These are phyloP conservation scores for Sitobion miscanthi DNA, from an alignment of 1,140 invertebrate species.

Conservation along the genomic window DNA sequence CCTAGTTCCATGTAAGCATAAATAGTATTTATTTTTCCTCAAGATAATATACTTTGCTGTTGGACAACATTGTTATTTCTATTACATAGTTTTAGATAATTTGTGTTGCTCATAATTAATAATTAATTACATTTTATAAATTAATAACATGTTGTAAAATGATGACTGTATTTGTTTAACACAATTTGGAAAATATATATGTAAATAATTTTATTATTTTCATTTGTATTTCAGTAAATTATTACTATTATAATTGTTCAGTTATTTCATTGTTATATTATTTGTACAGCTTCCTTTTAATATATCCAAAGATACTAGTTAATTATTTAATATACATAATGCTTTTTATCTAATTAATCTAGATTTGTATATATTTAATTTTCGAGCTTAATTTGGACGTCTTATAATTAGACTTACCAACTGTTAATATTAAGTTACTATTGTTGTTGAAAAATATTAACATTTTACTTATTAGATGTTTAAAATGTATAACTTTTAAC, in stretches of 20 bases:
- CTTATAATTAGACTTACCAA: not conserved
- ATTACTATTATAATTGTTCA: not conserved
- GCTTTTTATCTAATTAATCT: not conserved
- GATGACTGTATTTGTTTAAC: not conserved
- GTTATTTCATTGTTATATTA: not conserved
- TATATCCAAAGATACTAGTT: not conserved
- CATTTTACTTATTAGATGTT: not conserved
- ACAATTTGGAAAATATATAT: not conserved
- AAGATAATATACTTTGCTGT: not conserved
- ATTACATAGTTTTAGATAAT: not conserved
- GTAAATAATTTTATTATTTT: constrained; percentile 35
- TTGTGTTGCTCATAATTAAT: not conserved
- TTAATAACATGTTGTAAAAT: not conserved
- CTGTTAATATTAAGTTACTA: not conserved
- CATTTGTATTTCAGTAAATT: not conserved
- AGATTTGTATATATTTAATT: not conserved
- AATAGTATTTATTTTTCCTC: not conserved
- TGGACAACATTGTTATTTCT: not conserved
- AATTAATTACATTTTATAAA: not conserved
- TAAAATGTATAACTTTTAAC: not conserved
- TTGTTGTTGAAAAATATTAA: constrained; percentile 21
- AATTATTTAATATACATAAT: not conserved
- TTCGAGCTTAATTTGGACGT: not conserved
- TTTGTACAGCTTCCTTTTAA: not conserved
- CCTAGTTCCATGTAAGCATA: not conserved